These are phyloP conservation scores for Phenganax marumi DNA, from an alignment of 92 coral and sea anemone genomes.

Conservation along the genomic window DNA sequence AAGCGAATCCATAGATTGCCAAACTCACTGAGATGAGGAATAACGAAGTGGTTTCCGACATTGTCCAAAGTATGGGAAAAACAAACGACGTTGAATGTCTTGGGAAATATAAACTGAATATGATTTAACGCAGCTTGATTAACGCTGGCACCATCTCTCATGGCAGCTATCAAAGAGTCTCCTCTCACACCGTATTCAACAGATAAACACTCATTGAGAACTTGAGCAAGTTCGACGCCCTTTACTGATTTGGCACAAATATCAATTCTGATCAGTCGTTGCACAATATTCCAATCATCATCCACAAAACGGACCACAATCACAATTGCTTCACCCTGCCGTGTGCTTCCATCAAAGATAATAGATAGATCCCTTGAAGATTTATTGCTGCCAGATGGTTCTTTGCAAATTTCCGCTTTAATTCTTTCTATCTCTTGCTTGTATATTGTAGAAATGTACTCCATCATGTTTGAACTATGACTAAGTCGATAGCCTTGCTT, in stretches of 20 bases:
- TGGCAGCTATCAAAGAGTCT: slow-evolving; percentile 56
- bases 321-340: slow-evolving; percentile 27
- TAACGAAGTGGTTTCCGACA: slow-evolving; percentile 52
- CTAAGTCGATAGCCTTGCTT: slow-evolving; percentile 44
- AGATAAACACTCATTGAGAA: slow-evolving; percentile 34
- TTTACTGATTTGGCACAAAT: slow-evolving; percentile 43
- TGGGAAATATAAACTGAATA: slow-evolving; percentile 50
- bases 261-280: slow-evolving; percentile 16
- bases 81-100: slow-evolving; percentile 52
- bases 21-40: slow-evolving; percentile 55
- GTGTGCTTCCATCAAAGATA: slow-evolving; percentile 45
- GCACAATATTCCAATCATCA: slow-evolving; percentile 31
- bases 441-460: slow-evolving; percentile 51
- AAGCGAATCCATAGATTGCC: slow-evolving; percentile 56
- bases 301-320: slow-evolving; percentile 36
- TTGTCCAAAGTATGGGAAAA: slow-evolving; percentile 60
- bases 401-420: slow-evolving; percentile 52
- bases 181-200: slow-evolving; percentile 41
- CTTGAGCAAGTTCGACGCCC: slow-evolving; percentile 5
- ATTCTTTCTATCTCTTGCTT: slow-evolving; percentile 59
- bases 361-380: slow-evolving; percentile 62
- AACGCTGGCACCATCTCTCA: slow-evolving; percentile 65
- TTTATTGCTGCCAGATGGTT: slow-evolving; percentile 33
- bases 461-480: slow-evolving; percentile 50
- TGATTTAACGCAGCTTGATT: slow-evolving; percentile 54